Base-by-base conservation (phyloP, 1,140 invertebrate species). In the Steinernema khuongi region DNA sequence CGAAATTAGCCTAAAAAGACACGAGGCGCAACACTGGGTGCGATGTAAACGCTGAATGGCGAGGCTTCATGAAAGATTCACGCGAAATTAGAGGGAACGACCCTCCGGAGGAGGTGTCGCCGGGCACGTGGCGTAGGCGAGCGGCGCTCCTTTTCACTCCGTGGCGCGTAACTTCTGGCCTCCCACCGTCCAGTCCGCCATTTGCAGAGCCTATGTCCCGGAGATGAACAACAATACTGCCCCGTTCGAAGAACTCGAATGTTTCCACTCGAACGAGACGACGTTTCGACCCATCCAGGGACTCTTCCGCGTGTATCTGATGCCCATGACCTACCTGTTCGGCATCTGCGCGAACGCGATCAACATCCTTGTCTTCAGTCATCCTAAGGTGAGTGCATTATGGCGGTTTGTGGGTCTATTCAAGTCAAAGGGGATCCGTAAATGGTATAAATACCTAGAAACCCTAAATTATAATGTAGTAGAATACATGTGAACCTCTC, bases 361-460 rank as follows among this genome's bases (percentile, higher is more conserved):
- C 43, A 76, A 76, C 44, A 74, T 76, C 14, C 31, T 76, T n/a
- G 73, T 76, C 33, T 76, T 75, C 36, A 70, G 71, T 26, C 72
- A 60, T 60, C 50, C 50, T 22, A 60, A 60, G 50, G 50, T 60
- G 11, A 60, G 50, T n/a, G n/a, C n/a, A n/a, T n/a, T n/a, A n/a
- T n/a, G n/a, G n/a, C n/a, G n/a, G n/a, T n/a, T n/a, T n/a, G n/a
- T n/a, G n/a, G n/a, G n/a, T n/a, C n/a, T n/a, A n/a, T n/a, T n/a
- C n/a, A n/a, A n/a, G n/a, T n/a, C n/a, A n/a, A n/a, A n/a, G 66
- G 19, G 50, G 33, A 44, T 69, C 72, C 17, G 72, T 74, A 68
- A 29, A 68, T 68, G 30, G 1, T 31, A n/a, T 4, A 4, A n/a
- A 41, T 7, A 7, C 31, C 1, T 33, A 69, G 11, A 69, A 7